Evolutionary conservation across 2,888 invertebrate species (phyloP).

Genomic region (Notodonta dromedarius): DNA sequence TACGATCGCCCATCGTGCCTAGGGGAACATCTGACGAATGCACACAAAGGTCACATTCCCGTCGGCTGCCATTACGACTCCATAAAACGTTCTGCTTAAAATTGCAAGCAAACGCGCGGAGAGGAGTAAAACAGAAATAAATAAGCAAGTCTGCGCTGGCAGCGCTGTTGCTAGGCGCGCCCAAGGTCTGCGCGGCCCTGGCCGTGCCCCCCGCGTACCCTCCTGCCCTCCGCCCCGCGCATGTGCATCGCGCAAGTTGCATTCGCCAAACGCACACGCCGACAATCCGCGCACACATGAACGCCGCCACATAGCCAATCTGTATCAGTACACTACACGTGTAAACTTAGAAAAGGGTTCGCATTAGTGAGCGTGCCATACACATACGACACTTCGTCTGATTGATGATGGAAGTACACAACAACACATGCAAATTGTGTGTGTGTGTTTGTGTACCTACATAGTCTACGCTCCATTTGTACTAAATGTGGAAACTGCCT

Average conservation of each 20-base stretch:
- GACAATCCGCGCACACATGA: slow-evolving; percentile 30
- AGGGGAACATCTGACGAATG: slow-evolving; percentile 43
- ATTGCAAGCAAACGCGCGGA: slow-evolving; percentile 71
- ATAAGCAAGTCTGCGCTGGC: slow-evolving; percentile 59
- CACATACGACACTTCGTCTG: slow-evolving; percentile 38
- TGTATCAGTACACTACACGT: slow-evolving; percentile 35
- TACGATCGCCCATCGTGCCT: slow-evolving; percentile 16
- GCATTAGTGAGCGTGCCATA: slow-evolving; percentile 46
- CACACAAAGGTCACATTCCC: slow-evolving; percentile 50
- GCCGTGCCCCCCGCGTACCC: slow-evolving; percentile 58
- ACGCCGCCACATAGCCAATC: slow-evolving; percentile 19
- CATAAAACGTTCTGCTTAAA: slow-evolving; percentile 71
- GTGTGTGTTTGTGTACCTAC: slow-evolving; percentile 40
- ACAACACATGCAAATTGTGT: slow-evolving; percentile 24
- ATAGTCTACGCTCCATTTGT: slow-evolving; percentile 44
- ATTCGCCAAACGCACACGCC: slow-evolving; percentile 49
- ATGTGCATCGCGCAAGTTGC: slow-evolving; percentile 70
- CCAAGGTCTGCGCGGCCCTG: slow-evolving; percentile 78
- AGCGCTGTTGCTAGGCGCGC: slow-evolving; percentile 78
- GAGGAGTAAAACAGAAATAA: slow-evolving; percentile 78
- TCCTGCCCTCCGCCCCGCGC: slow-evolving; percentile 50
- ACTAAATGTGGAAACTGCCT: slow-evolving; percentile 63
- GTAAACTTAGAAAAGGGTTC: slow-evolving; percentile 46
- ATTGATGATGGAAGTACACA: slow-evolving; percentile 52
- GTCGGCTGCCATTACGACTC: slow-evolving; percentile 55